phyloP scores from a whole-genome alignment of 2,797 vertebrate species.

The Sebastes matsubarae region DNA sequence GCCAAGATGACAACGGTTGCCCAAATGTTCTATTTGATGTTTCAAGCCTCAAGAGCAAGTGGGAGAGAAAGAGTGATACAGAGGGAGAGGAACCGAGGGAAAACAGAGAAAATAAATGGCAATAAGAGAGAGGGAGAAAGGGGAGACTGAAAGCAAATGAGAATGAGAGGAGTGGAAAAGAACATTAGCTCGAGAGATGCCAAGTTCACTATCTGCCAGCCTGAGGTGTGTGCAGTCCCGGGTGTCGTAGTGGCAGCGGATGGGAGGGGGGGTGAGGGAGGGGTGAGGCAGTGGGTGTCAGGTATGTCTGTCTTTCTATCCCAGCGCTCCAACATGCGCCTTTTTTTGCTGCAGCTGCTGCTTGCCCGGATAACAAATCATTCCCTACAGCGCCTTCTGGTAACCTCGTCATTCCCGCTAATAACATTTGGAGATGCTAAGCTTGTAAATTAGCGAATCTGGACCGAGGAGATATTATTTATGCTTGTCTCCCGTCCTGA shows the following conservation, averaged over 20 bases:
- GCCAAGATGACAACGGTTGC: constrained; percentile 78
- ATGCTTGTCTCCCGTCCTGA: constrained; percentile 86
- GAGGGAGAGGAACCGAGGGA: constrained; percentile 47
- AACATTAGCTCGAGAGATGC: constrained; percentile 77
- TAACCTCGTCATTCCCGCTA: constrained; percentile 84
- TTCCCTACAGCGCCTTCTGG: constrained; percentile 85
- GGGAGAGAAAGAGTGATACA: constrained; percentile 68
- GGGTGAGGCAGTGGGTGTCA: constrained; percentile 79
- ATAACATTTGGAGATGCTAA: constrained; percentile 89
- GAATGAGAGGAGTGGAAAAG: constrained; percentile 77
- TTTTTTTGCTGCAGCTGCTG: constrained; percentile 72
- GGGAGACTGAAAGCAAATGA: constrained; percentile 65
- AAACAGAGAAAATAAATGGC: constrained; percentile 53
- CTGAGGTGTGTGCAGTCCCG: constrained; percentile 75
- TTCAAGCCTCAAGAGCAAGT: constrained; percentile 78
- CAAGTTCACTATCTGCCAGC: constrained; percentile 79
- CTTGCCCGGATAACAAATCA: constrained; percentile 84
- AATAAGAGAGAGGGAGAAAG: constrained; percentile 59
- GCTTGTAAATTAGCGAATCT: constrained; percentile 89
- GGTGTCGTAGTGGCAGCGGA: constrained; percentile 50
- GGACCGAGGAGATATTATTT: constrained; percentile 88
- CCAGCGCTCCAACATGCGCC: constrained; percentile 58
- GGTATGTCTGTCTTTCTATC: constrained; percentile 77
- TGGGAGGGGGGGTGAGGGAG: constrained; percentile 24
- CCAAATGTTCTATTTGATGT: constrained; percentile 81